phyloP scores from a whole-genome alignment of 2,797 vertebrate species.

The Oryzias sinensis region DNA sequence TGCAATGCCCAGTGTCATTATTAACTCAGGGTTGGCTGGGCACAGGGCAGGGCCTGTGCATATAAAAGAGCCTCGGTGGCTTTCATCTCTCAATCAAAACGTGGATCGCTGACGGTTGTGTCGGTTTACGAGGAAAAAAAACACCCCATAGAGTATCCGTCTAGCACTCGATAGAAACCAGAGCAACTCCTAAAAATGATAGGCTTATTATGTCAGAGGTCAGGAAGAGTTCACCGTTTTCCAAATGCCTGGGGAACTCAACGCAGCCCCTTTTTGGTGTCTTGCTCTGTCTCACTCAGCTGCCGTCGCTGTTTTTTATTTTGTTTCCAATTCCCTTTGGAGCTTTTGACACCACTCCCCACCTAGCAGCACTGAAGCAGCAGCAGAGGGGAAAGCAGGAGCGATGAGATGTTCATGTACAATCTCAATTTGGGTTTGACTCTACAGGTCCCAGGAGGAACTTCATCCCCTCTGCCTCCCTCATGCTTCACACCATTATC shows the following conservation, averaged over 20 bases:
- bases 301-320: constrained; percentile 58
- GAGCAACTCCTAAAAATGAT: constrained; percentile 66
- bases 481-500: constrained; percentile 51
- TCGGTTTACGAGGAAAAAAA: constrained; percentile 65
- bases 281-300: constrained; percentile 43
- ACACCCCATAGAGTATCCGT: constrained; percentile 73
- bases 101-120: constrained; percentile 72
- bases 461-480: constrained; percentile 62
- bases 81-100: constrained; percentile 81
- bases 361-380: constrained; percentile 65
- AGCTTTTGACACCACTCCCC: constrained; percentile 28
- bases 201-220: constrained; percentile 80
- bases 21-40: constrained; percentile 73
- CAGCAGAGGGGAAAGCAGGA: constrained; percentile 69
- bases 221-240: constrained; percentile 70
- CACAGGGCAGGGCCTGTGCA: constrained; percentile 65
- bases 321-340: constrained; percentile 38
- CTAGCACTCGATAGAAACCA: constrained; percentile 64
- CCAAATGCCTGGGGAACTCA: constrained; percentile 62
- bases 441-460: constrained; percentile 69
- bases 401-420: constrained; percentile 71
- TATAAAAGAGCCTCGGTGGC: constrained; percentile 73
- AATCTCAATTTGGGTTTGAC: constrained; percentile 76
- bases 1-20: constrained; percentile 72
- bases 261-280: constrained; percentile 55